These are phyloP conservation scores for Coluber constrictor DNA, from an alignment of 2,797 vertebrate species.

Conservation along the genomic window DNA sequence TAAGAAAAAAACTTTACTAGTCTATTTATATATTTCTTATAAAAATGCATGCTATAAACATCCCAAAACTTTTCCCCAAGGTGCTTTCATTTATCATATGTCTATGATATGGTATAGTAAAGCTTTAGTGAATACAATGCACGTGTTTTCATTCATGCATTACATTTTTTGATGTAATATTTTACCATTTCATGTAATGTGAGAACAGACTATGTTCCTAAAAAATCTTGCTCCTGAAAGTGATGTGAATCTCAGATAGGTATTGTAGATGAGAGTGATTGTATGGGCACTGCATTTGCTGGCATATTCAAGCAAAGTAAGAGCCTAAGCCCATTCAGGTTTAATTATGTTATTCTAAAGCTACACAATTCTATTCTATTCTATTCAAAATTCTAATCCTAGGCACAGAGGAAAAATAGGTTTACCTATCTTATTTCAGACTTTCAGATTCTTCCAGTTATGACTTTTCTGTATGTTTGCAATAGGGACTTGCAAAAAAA, in stretches of 20 bases:
- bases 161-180: not conserved
- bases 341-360: not conserved
- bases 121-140: not conserved
- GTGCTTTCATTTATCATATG: not conserved
- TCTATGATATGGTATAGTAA: not conserved
- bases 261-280: not conserved
- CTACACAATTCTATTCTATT: not conserved
- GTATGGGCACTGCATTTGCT: not conserved
- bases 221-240: not conserved
- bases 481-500: too few relatives aligned
- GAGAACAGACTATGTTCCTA: not conserved
- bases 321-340: not conserved
- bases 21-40: conserved; percentile 12
- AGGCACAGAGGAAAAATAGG: too few relatives aligned
- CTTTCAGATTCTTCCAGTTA: not conserved
- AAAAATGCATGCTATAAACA: not conserved
- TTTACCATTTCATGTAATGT: not conserved
- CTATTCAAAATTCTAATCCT: too few relatives aligned
- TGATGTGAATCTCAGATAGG: not conserved
- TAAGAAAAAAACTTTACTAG: fast-evolving
- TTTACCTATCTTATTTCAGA: not conserved
- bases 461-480: not conserved
- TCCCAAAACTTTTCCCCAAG: not conserved
- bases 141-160: not conserved
- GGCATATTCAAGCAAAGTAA: not conserved